Evolutionary conservation across 2,888 invertebrate genomes (phyloP), one percentile per base, ranked within the genome.

Genomic region (Cerceris ruficornis): DNA sequence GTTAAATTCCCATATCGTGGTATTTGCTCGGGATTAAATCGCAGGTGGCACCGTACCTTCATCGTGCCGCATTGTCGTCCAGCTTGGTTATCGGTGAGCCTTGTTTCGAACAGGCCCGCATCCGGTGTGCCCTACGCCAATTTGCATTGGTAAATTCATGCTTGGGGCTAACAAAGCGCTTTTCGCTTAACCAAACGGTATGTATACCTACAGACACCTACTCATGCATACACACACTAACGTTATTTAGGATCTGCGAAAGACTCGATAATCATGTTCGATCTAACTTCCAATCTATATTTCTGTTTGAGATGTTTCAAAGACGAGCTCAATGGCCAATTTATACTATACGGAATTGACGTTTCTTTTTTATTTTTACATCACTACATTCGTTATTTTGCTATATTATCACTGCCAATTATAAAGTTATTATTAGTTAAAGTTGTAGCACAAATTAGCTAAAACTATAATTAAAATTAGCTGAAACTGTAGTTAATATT

Each of bases 141-240:
- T 79, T 76, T 79, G 76, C 76, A 79, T 78, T 62, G 69, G 64
- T 70, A 76, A 72, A 76, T 72, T 71, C 41, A 28, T 69, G 68
- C 57, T 39, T 15, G 42, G 15, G 11, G 61, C 69, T 68, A 78
- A 66, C 69, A 73, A 68, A 69, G 60, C 65, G 60, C 66, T 57
- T 71, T 66, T 66, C 70, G 41, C 43, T 7, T 58, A 52, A 74
- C 57, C 52, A 6, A 42, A 57, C 14, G 14, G 13, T 62, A 13
- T 54, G 14, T 43, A 17, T 13, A 55, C 55, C 17, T 7, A 17
- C 60, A 15, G n/a, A 46, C 14, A 9, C 60, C n/a, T 11, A 11
- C 9, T 9, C n/a, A 43, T 42, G 17, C 60, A 14, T 59, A 28
- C n/a, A 41, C 42, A 14, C 28, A 41, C 41, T 41, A 57, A 46